Conservation (phyloP, 2,113 vertebrate genomes). For the Athene cunicularia region DNA sequence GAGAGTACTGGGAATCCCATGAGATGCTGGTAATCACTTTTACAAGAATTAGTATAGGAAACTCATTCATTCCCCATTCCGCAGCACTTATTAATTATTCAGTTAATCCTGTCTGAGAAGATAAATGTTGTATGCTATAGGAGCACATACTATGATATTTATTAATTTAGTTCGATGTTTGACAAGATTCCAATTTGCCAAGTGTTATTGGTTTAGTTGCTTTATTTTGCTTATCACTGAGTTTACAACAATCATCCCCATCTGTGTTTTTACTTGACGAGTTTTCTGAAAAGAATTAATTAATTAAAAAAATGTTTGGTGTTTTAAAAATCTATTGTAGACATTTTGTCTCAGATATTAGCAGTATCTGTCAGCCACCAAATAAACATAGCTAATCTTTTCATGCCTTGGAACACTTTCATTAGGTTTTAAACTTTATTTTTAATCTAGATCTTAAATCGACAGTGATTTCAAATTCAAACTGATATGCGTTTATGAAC, state of each 20-base stretch:
- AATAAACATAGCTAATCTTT: neutral
- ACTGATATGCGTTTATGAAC: neutral
- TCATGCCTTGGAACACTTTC: neutral
- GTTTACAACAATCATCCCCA: slow-evolving; percentile 2
- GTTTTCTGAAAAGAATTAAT: neutral
- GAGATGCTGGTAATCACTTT: neutral
- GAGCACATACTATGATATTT: neutral
- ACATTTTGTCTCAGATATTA: neutral
- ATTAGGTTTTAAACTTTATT: neutral
- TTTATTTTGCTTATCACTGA: neutral
- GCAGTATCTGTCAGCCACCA: neutral
- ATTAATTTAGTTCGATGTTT: neutral
- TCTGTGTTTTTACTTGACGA: neutral
- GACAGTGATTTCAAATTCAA: neutral
- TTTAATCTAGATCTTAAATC: neutral
- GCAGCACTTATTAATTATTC: slow-evolving; percentile 4
- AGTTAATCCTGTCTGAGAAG: neutral
- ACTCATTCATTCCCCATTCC: neutral
- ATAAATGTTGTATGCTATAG: neutral
- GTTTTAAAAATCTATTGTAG: neutral
- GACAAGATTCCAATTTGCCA: neutral
- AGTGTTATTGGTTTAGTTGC: neutral
- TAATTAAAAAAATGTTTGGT: neutral
- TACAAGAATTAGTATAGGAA: neutral
- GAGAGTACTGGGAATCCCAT: neutral